phyloP scores from a whole-genome alignment of 2,797 vertebrate species.

The Hirundo rustica region DNA sequence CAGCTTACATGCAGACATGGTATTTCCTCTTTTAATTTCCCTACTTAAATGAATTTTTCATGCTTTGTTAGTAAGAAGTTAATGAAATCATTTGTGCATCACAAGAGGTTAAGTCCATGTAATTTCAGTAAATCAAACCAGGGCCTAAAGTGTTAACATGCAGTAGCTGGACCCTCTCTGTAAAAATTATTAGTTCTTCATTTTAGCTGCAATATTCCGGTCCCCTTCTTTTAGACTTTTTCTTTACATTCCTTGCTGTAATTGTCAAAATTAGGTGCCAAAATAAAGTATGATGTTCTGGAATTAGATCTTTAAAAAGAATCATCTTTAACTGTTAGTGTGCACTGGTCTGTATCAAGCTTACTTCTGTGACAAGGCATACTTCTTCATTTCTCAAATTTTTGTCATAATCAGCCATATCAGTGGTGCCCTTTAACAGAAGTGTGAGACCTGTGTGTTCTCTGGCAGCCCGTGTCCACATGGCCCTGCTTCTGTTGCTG shows the following conservation, averaged over 20 bases:
- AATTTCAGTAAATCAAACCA: neutral
- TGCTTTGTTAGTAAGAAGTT: neutral
- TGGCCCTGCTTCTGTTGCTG: neutral
- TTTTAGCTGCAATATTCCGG: neutral
- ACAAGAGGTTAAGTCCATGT: neutral
- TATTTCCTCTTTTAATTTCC: neutral
- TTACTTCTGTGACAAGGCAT: constrained; percentile 29
- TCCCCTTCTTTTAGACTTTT: constrained; percentile 10
- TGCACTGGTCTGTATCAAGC: constrained; percentile 29
- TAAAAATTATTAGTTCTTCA: neutral
- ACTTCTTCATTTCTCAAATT: neutral
- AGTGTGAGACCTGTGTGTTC: neutral
- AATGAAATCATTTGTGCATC: neutral
- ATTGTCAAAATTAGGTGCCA: constrained; percentile 50
- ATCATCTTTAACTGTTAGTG: constrained; percentile 66
- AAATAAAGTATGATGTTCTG: constrained; percentile 37
- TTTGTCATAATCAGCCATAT: neutral
- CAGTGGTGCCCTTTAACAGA: neutral
- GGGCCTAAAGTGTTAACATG: neutral
- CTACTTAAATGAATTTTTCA: neutral
- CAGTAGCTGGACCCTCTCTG: neutral
- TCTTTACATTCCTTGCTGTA: constrained; percentile 42
- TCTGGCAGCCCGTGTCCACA: neutral
- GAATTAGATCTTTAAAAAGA: constrained; percentile 42
- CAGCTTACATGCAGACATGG: neutral